phyloP scores from a whole-genome alignment of 2,888 invertebrate species.

The Tipula unca region DNA sequence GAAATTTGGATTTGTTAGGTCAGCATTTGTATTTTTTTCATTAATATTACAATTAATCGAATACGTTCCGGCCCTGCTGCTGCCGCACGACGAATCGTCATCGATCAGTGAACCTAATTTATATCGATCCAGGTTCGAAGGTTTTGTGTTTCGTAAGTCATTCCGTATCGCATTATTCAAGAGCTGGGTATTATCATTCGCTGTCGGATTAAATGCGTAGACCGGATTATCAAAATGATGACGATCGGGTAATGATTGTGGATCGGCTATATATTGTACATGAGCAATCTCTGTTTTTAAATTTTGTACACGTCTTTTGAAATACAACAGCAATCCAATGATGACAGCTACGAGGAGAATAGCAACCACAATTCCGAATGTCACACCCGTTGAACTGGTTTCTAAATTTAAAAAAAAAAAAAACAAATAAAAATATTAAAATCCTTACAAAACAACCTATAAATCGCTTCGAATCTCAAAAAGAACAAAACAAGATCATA shows the following conservation, averaged over 20 bases:
- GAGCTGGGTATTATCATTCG: slow-evolving; percentile 45
- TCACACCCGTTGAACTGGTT: slow-evolving; percentile 48
- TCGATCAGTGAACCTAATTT: slow-evolving; percentile 32
- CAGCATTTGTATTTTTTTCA: slow-evolving; percentile 76
- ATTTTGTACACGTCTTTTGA: slow-evolving; percentile 68
- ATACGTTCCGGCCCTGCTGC: slow-evolving; percentile 46
- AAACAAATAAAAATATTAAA: not conserved
- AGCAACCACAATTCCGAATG: slow-evolving; percentile 55
- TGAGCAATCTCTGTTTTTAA: slow-evolving; percentile 81
- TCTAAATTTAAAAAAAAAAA: slow-evolving; percentile 26
- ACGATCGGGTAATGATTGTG: slow-evolving; percentile 44
- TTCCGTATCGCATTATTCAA: slow-evolving; percentile 31
- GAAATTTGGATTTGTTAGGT: slow-evolving; percentile 72
- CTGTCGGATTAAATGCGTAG: slow-evolving; percentile 63
- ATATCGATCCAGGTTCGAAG: slow-evolving; percentile 35
- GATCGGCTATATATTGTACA: slow-evolving; percentile 76
- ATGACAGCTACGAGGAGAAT: slow-evolving; percentile 53
- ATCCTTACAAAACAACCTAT: too few relatives aligned
- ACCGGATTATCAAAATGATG: slow-evolving; percentile 87
- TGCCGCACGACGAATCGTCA: slow-evolving; percentile 45
- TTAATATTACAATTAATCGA: slow-evolving; percentile 55
- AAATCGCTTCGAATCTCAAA: not conserved
- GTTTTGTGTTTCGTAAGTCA: slow-evolving; percentile 28
- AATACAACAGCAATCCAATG: slow-evolving; percentile 62
- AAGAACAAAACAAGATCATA: not conserved